These are phyloP conservation scores for Drosophila sproati DNA, from an alignment of 1,140 invertebrate species.

Conservation along the genomic window DNA sequence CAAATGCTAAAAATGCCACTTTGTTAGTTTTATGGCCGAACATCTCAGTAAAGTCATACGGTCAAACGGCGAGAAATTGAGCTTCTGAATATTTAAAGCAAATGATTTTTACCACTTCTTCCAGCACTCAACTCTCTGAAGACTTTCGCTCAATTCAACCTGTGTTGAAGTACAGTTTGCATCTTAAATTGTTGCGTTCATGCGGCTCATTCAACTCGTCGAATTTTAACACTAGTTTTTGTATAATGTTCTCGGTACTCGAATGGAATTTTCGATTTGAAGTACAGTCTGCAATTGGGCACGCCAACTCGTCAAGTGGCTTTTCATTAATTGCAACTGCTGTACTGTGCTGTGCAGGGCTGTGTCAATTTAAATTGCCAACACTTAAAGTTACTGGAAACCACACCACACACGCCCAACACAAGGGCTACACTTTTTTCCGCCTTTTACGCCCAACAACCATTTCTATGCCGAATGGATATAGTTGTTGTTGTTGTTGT, in stretches of 20 bases:
- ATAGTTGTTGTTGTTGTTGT: neutral
- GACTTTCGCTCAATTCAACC: neutral
- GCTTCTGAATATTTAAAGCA: conserved; percentile 37
- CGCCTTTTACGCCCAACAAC: conserved; percentile 34
- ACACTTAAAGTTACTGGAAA: conserved; percentile 7
- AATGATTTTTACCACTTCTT: neutral
- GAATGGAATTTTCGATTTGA: conserved; percentile 4
- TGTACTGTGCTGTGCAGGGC: neutral
- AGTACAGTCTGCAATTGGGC: conserved; percentile 12
- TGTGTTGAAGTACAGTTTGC: conserved; percentile 1
- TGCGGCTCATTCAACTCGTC: neutral
- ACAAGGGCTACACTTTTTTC: conserved; percentile 21
- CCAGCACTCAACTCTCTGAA: neutral
- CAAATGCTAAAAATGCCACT: conserved; percentile 19
- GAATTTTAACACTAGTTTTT: conserved; percentile 1
- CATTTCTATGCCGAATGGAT: conserved; percentile 19
- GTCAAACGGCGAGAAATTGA: conserved; percentile 9
- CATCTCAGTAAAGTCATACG: neutral
- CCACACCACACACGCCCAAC: conserved; percentile 8
- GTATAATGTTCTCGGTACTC: too few species aligned
- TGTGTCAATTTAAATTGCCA: conserved; percentile 10
- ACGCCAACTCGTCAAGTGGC: conserved; percentile 16
- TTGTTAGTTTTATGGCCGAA: conserved; percentile 20
- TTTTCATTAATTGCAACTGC: conserved; percentile 25
- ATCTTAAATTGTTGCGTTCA: neutral